phyloP scores from a whole-genome alignment of 2,113 vertebrate genomes.

The Paratilapia polleni region DNA sequence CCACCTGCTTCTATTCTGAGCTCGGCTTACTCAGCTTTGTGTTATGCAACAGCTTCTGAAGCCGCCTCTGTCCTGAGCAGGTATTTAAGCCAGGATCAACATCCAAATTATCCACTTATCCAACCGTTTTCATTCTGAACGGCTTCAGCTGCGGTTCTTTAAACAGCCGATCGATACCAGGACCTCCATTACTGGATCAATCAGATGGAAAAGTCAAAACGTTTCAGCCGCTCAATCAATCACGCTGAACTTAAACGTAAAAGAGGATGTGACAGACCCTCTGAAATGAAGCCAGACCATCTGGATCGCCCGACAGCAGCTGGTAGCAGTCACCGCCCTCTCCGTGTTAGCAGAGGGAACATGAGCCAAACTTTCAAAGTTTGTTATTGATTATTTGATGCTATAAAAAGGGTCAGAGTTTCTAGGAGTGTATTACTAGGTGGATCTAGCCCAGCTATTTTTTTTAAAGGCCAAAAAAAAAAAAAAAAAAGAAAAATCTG shows the following conservation, averaged over 20 bases:
- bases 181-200: background rate
- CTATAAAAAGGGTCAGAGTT: background rate
- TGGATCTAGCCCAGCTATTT: background rate
- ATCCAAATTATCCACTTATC: background rate
- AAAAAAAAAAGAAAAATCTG: too few species aligned
- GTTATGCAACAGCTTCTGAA: conserved; percentile 22
- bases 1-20: conserved; percentile 55
- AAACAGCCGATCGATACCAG: background rate
- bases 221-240: background rate
- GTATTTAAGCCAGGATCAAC: background rate
- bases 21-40: conserved; percentile 1
- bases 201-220: background rate
- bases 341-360: background rate
- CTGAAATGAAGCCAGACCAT: background rate
- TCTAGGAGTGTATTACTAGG: background rate
- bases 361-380: too few species aligned
- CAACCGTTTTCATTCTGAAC: background rate
- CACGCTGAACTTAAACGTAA: background rate
- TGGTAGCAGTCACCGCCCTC: background rate
- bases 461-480: too few species aligned
- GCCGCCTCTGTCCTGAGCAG: background rate
- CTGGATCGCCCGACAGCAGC: background rate
- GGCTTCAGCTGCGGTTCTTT: background rate
- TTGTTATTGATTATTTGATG: background rate
- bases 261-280: background rate